Base-by-base conservation (phyloP, 2,113 vertebrate genomes). In the Sapayoa aenigma region DNA sequence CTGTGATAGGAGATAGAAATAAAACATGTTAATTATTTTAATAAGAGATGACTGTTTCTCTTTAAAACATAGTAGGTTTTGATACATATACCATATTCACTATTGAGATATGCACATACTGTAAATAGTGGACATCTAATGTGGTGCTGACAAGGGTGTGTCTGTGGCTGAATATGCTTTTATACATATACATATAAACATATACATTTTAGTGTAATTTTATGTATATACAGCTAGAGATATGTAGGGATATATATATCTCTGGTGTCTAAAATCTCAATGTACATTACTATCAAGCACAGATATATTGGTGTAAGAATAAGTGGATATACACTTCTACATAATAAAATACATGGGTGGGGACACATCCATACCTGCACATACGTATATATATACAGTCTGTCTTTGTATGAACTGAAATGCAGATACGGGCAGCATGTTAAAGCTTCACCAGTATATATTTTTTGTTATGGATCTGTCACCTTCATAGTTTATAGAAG, bases 381-480 rank as follows among this genome's bases (percentile, higher is more conserved):
- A 44, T 9, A 15, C 11, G 14, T 33, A 14, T 27, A 16, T 33
- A 14, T 27, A 30, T 27, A 47, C 9, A 37, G 28, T 37, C 46
- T 66, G 37, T 17, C 46, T 58, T 8, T 44, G 13, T 35, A 23
- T 30, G 46, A 90, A 47, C 27, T 84, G 50, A 84, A 77, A 56
- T 28, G 44, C 58, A 72, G 33, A 55, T 63, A 16, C 4, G 9
- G 25, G 9, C 14, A 71, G 44, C 62, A 52, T 0, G 0, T 27
- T 74, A 62, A 88, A 65, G 42, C 23, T 68, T 84, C 35, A 35
- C 13, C 25, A 46, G 10, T 63, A 27, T 56, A 14, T 63, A 23
- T 42, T 49, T 55, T 78, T 83, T 92, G 56, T 62, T 56, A 33
- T 6, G 22, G 42, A 39, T 35, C 76, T 92, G 86, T 81, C 86